phyloP scores from a whole-genome alignment of 2,113 vertebrate genomes.

The Sphaerodactylus townsendi region DNA sequence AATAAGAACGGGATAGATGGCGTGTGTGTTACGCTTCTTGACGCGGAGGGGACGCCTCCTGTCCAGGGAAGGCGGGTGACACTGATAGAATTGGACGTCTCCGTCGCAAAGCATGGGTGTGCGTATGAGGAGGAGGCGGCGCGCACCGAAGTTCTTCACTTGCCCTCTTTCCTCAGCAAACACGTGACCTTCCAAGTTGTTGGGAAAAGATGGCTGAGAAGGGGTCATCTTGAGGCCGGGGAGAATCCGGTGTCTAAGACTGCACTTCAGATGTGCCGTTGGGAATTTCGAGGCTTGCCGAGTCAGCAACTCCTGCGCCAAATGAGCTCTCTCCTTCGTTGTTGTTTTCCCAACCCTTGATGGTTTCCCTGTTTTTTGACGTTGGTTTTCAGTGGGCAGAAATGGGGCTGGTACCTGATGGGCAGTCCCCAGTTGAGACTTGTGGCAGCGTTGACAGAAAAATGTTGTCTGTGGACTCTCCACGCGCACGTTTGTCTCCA shows the following conservation, averaged over 20 bases:
- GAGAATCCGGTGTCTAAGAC: background rate
- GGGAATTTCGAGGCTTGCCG: background rate
- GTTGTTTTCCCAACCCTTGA: background rate
- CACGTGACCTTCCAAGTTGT: background rate
- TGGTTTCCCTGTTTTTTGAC: background rate
- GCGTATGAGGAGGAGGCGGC: background rate
- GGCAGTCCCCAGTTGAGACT: background rate
- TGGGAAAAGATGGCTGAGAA: background rate
- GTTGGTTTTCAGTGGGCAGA: background rate
- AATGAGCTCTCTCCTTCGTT: no score
- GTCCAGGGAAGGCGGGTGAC: no score
- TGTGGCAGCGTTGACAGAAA: background rate
- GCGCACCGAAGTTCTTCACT: background rate
- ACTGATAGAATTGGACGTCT: background rate
- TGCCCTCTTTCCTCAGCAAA: background rate
- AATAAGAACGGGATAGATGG: background rate
- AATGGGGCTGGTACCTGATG: no score
- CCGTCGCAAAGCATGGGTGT: background rate
- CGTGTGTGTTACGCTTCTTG: no score
- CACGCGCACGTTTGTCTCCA: background rate
- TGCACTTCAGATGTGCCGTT: background rate
- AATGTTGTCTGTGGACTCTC: no score
- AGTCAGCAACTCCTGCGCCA: background rate
- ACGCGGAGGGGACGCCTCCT: no score
- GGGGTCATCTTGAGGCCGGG: background rate